Base-by-base conservation (phyloP, 2,888 invertebrate species). In the Torymus auratus region DNA sequence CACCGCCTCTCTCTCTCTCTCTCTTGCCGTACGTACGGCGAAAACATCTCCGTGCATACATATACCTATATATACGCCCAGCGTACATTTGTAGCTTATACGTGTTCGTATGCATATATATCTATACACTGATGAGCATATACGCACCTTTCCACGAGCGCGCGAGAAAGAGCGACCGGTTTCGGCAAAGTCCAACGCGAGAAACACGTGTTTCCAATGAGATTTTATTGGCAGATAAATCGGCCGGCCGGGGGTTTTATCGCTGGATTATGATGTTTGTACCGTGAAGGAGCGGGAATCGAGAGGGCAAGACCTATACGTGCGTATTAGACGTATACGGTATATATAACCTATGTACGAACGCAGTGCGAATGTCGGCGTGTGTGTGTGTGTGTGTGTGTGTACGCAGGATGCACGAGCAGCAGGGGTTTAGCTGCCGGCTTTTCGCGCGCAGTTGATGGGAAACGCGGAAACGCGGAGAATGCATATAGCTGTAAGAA, bases 201-300 rank as follows among this genome's bases (percentile, higher is more conserved):
- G 84, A 88, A 88, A 88, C 88, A 86, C 85, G 85, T 88, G 87
- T 87, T 89, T 87, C 87, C 86, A 87, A 89, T 88, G 87, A 86
- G 85, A 86, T 87, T 88, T 89, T 87, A 89, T 87, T 87, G 85
- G 84, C 85, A 85, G 85, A 88, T 89, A 89, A 89, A 89, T 89
- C 88, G 88, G 85, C 82, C 85, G 85, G 28, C 3, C 28, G 7
- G 28, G 84, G 85, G 84, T 86, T 88, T 88, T 87, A 88, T 87
- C 85, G 85, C 84, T 62, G 85, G 86, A 88, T 87, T 87, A 88
- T 86, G 85, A 88, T 87, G 88, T 87, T 87, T 85, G 86, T 85
- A 83, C 85, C 85, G 83, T n/a, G n/a, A 50, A 56, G 58, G 80
- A 72, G 70, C 55, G 50, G 17, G 12, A 52, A 28, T 28, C 13